Conservation (phyloP, 2,797 vertebrate species). For the Sebastes jordani region DNA sequence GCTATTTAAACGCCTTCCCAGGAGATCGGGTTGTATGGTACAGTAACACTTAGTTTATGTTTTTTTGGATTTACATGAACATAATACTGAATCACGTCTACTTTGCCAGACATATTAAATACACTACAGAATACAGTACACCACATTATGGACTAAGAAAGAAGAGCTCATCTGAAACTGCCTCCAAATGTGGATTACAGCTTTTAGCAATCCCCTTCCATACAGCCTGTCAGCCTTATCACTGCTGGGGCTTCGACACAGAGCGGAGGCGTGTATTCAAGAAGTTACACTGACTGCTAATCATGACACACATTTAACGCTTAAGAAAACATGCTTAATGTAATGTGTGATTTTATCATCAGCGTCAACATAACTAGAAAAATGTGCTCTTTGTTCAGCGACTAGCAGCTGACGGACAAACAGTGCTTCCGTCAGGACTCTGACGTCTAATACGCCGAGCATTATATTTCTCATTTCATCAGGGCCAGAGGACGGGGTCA, state of each 20-base stretch:
- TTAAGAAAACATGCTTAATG: constrained; percentile 40
- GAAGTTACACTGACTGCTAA: constrained; percentile 19
- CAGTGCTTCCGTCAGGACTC: constrained; percentile 23
- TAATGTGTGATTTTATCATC: constrained; percentile 41
- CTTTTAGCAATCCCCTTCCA: constrained; percentile 24
- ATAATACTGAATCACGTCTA: not conserved
- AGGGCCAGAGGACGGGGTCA: constrained; percentile 44
- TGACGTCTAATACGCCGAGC: constrained; percentile 18
- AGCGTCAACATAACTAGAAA: constrained; percentile 18
- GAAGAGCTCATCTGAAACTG: constrained; percentile 12
- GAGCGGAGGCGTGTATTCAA: constrained; percentile 7
- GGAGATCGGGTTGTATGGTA: too few relatives aligned
- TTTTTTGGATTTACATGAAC: not conserved
- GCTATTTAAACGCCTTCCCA: too few relatives aligned
- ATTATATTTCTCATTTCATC: constrained; percentile 39
- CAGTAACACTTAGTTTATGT: not conserved
- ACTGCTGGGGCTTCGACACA: not conserved
- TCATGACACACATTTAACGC: constrained; percentile 34
- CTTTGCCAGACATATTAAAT: not conserved
- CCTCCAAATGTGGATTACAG: constrained; percentile 29
- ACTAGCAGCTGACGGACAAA: constrained; percentile 23
- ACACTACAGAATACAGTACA: not conserved
- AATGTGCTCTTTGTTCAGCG: not conserved
- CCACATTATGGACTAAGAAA: not conserved
- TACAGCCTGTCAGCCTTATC: constrained; percentile 36